Base-by-base conservation (phyloP, 2,797 vertebrate genomes). In the Clarias pachynema region DNA sequence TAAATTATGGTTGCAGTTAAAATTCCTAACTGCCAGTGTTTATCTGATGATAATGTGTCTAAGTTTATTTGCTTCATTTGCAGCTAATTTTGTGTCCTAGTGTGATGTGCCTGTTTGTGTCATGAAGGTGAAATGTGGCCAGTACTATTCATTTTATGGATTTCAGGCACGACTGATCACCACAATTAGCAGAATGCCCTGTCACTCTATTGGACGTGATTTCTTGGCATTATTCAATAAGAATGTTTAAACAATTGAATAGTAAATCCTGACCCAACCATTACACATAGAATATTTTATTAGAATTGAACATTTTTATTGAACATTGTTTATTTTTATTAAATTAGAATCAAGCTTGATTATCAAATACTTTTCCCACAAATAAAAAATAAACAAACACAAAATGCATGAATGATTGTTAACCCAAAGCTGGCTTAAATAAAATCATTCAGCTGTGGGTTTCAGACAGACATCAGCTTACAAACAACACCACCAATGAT, bases 51-150 rank as follows among this genome's bases (percentile, higher is more conserved):
- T 34, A 3, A 0, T 44, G 40, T 60, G 56, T 49, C 20, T 66
- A 62, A 85, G 16, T 59, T 83, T 63, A 26, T 49, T 69, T 82
- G 22, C 68, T 49, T 7, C 9, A 7, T 75, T 79, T 0, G 53
- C 49, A 87, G 20, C 65, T n/a, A 7, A 88, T 88, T 81, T 62
- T 73, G 37, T 40, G 40, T 49, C 34, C 40, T 20, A 15, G 65
- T 81, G 1, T 18, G 66, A 40, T 73, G 53, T 69, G 29, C 49
- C 80, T 77, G 34, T 57, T 53, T 75, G 73, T 26, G 63, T 90
- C 84, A 56, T 84, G 75, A 34, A 34, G 34, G 34, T 34, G 34
- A 34, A 34, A 40, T 40, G 40, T 69, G 7, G 2, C 7, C 66
- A 34, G 34, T 34, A 69, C 66, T 68, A 34, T 15, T 16, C 26